Evolutionary conservation across 2,113 vertebrate species (phyloP).

Genomic region (Pluvialis apricaria): DNA sequence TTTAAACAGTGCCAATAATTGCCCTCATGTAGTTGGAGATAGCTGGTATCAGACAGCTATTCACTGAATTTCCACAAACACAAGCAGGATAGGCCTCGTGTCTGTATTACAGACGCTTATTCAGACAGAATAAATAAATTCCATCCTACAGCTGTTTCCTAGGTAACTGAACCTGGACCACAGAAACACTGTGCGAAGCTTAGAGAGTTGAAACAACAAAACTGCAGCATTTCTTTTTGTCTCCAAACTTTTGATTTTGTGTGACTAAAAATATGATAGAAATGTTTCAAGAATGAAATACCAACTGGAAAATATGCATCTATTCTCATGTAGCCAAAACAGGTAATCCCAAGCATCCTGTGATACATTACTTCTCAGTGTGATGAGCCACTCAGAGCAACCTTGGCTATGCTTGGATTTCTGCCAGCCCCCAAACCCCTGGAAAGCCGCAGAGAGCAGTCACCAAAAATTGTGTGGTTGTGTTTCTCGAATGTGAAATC

Average conservation of each 20-base stretch:
- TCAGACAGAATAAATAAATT: slow-evolving; percentile 56
- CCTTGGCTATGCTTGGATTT: background rate
- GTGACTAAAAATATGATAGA: background rate
- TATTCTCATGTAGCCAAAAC: background rate
- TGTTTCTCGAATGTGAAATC: background rate
- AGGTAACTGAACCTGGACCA: slow-evolving; percentile 46
- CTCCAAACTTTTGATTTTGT: slow-evolving; percentile 4
- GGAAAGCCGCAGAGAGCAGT: background rate
- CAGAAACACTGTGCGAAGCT: background rate
- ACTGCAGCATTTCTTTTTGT: background rate
- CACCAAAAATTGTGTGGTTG: background rate
- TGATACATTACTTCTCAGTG: background rate
- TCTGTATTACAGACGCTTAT: slow-evolving; percentile 28
- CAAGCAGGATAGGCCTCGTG: background rate
- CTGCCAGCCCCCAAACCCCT: background rate
- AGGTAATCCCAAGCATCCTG: background rate
- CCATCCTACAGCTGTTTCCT: slow-evolving; percentile 59
- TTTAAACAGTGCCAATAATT: background rate
- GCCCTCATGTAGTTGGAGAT: background rate
- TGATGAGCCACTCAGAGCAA: background rate
- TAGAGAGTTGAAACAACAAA: background rate
- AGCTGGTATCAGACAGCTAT: background rate
- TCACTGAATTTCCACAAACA: background rate
- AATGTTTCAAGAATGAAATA: background rate
- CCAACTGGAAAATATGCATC: background rate